Percentiles rank a stretch among this genome's conserved stretches.
These are phyloP conservation scores for Bos indicus DNA, from an alignment of 2,113 vertebrate species.

Conservation along the genomic window DNA sequence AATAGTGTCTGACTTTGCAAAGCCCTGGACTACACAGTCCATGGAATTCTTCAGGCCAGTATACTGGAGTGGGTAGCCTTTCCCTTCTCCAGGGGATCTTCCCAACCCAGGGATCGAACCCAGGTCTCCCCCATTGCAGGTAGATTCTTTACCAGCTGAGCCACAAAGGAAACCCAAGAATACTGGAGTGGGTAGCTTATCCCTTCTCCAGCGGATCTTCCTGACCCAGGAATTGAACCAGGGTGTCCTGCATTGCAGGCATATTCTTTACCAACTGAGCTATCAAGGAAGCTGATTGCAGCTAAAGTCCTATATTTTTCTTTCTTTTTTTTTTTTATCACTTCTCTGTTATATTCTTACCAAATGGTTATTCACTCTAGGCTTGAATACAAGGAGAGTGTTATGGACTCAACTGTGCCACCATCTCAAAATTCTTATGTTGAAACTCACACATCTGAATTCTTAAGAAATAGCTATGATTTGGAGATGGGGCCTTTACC, in stretches of 20 bases:
- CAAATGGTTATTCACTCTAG: background rate
- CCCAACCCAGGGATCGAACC: background rate
- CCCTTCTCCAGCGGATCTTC: background rate
- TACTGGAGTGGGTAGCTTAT: background rate
- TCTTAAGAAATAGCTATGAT: background rate
- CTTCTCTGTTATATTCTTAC: background rate
- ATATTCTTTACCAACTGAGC: background rate
- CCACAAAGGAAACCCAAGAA: background rate
- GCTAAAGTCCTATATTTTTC: background rate
- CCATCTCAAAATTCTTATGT: background rate
- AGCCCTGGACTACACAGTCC: background rate
- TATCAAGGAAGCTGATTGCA: background rate
- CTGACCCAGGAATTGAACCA: background rate
- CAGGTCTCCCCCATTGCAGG: background rate
- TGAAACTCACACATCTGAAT: background rate
- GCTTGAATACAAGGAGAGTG: background rate
- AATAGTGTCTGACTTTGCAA: fast-evolving
- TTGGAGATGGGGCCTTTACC: background rate
- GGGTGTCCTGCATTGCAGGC: background rate
- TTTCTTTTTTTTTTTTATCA: background rate
- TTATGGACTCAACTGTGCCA: background rate
- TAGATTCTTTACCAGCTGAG: background rate
- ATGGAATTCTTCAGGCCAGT: background rate
- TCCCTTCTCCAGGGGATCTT: background rate
- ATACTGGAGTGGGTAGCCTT: background rate